phyloP scores from a whole-genome alignment of 64 coral and sea anemone genomes.

The Pocillopora damicornis region DNA sequence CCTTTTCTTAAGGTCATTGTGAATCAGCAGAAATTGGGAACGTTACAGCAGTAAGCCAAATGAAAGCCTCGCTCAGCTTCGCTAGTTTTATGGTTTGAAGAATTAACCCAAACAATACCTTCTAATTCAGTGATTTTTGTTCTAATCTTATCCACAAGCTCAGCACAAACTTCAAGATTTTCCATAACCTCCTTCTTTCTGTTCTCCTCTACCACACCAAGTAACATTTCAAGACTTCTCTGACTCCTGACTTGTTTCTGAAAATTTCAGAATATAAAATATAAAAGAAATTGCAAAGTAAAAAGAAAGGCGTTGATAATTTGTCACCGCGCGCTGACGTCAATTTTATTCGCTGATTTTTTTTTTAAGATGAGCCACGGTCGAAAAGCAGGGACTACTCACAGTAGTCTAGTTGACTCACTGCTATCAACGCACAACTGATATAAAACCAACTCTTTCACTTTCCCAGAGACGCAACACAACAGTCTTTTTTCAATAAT shows the following conservation, averaged over 20 bases:
- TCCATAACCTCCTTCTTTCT: constrained; percentile 75
- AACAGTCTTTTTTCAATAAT: no score
- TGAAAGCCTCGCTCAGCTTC: neutral
- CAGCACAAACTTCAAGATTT: constrained; percentile 64
- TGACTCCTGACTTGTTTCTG: constrained; percentile 79
- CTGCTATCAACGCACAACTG: no score
- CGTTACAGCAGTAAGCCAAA: neutral
- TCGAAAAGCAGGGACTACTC: no score
- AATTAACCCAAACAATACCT: constrained; percentile 28
- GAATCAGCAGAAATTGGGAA: no score
- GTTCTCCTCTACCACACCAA: constrained; percentile 72
- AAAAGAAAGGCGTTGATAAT: no score
- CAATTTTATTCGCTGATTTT: no score
- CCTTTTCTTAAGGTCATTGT: neutral
- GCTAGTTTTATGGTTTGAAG: neutral
- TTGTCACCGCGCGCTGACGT: no score
- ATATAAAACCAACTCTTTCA: no score
- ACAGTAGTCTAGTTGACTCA: no score
- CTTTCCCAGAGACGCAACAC: no score
- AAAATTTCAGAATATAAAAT: neutral
- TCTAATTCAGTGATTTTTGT: constrained; percentile 58
- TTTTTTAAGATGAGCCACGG: no score
- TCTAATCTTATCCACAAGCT: constrained; percentile 60
- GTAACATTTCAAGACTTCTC: constrained; percentile 76
- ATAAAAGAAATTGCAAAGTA: no score